Conservation (phyloP, 2,113 vertebrate genomes). For the Planiliza haematocheilus region DNA sequence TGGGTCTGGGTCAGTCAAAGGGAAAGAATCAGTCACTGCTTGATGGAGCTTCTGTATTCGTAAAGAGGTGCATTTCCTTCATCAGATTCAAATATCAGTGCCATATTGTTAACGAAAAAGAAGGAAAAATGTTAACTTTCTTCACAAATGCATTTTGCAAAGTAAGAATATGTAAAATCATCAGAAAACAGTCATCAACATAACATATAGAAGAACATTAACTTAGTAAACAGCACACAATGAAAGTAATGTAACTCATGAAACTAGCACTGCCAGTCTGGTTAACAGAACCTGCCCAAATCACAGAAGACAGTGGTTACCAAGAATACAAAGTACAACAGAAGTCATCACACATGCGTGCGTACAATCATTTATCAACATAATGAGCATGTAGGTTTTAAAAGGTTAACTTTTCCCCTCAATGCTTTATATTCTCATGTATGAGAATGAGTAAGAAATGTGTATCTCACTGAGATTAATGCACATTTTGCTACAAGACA, state of each 20-base stretch:
- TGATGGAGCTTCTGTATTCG: constrained; percentile 91
- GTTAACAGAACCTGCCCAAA: constrained; percentile 92
- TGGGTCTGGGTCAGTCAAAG: constrained; percentile 87
- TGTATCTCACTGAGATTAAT: constrained; percentile 99
- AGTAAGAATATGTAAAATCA: constrained; percentile 74
- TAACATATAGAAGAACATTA: constrained; percentile 93
- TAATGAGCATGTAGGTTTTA: constrained; percentile 93
- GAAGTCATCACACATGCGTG: constrained; percentile 96
- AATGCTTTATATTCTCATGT: constrained; percentile 98
- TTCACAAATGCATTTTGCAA: constrained; percentile 87
- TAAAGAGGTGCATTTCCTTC: constrained; percentile 88
- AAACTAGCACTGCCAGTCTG: constrained; percentile 85
- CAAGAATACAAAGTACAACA: constrained; percentile 94
- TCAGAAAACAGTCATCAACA: constrained; percentile 85
- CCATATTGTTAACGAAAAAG: constrained; percentile 85
- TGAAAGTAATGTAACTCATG: constrained; percentile 80
- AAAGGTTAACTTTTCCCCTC: constrained; percentile 81
- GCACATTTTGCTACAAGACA: constrained; percentile 99
- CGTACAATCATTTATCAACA: constrained; percentile 99
- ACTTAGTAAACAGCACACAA: constrained; percentile 94
- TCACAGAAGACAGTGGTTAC: constrained; percentile 96
- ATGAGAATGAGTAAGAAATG: constrained; percentile 99
- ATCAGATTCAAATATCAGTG: constrained; percentile 96
- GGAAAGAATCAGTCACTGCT: constrained; percentile 85
- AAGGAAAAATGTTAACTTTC: constrained; percentile 84